Conservation (phyloP, 64 coral and sea anemone genomes). For the Montipora efflorescens region DNA sequence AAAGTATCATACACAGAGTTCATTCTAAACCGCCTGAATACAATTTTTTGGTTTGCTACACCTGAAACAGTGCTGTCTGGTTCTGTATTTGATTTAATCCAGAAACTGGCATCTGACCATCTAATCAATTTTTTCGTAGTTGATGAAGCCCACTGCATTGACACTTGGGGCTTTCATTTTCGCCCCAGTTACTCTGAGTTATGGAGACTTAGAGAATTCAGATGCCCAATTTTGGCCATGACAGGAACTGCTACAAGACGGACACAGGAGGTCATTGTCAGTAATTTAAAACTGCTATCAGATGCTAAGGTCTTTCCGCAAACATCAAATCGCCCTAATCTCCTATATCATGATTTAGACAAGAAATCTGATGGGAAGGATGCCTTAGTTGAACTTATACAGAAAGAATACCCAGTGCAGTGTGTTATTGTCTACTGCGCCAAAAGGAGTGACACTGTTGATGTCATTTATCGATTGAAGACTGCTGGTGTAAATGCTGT, state of each 20-base stretch:
- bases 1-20: slow-evolving; percentile 37
- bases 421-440: neutral
- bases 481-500: too few species aligned
- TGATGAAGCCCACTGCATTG: slow-evolving; percentile 61
- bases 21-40: slow-evolving; percentile 4
- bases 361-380: neutral
- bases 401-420: neutral
- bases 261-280: neutral
- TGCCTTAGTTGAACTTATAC: neutral
- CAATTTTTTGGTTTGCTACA: slow-evolving; percentile 15
- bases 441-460: too few species aligned
- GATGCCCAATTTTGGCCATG: slow-evolving; percentile 51
- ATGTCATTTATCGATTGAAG: too few species aligned
- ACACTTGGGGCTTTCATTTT: slow-evolving; percentile 65
- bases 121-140: slow-evolving; percentile 38
- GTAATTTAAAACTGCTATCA: neutral
- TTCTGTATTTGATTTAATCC: neutral
- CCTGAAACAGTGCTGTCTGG: slow-evolving; percentile 37
- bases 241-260: slow-evolving; percentile 47
- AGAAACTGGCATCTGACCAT: neutral
- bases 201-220: slow-evolving; percentile 24
- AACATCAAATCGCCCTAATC: too few species aligned
- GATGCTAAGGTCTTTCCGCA: too few species aligned
- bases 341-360: neutral
- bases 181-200: slow-evolving; percentile 37